phyloP scores from a whole-genome alignment of 2,888 invertebrate genomes.

The Agonum fuliginosum region DNA sequence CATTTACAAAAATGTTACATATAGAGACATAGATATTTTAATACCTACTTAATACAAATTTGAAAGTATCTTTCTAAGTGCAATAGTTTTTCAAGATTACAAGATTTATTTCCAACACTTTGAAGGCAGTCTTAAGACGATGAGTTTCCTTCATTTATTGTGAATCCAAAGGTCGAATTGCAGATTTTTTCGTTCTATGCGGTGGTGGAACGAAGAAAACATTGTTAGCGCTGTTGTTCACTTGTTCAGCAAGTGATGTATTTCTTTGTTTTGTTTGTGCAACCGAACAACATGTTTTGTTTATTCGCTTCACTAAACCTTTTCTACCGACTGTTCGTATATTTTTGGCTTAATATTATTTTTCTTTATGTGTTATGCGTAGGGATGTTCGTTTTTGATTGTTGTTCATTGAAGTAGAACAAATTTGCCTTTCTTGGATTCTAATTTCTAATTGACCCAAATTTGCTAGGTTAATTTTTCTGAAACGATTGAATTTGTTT shows the following conservation, averaged over 20 bases:
- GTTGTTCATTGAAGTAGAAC: neutral
- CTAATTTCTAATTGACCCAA: slow-evolving; percentile 3
- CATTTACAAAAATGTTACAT: too few relatives aligned
- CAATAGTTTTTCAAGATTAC: too few relatives aligned
- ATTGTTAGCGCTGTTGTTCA: slow-evolving; percentile 37
- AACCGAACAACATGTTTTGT: slow-evolving; percentile 29
- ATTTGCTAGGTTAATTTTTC: neutral
- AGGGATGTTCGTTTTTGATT: slow-evolving; percentile 13
- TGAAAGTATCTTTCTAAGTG: neutral
- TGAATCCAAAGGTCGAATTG: neutral
- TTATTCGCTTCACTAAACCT: slow-evolving; percentile 37
- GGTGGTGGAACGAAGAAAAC: neutral
- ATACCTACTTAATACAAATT: neutral
- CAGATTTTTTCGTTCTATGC: slow-evolving; percentile 17
- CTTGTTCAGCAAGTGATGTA: slow-evolving; percentile 26
- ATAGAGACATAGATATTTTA: too few relatives aligned
- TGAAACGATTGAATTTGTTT: neutral
- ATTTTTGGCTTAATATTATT: slow-evolving; percentile 7
- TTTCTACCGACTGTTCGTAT: slow-evolving; percentile 2
- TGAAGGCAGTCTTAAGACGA: neutral
- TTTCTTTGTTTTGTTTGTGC: slow-evolving; percentile 33
- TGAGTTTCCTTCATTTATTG: neutral
- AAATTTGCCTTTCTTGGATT: neutral
- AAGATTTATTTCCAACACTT: too few relatives aligned
- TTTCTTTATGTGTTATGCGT: slow-evolving; percentile 9